These are phyloP conservation scores for Rhinoderma darwinii DNA, from an alignment of 2,113 vertebrate genomes.

Conservation along the genomic window DNA sequence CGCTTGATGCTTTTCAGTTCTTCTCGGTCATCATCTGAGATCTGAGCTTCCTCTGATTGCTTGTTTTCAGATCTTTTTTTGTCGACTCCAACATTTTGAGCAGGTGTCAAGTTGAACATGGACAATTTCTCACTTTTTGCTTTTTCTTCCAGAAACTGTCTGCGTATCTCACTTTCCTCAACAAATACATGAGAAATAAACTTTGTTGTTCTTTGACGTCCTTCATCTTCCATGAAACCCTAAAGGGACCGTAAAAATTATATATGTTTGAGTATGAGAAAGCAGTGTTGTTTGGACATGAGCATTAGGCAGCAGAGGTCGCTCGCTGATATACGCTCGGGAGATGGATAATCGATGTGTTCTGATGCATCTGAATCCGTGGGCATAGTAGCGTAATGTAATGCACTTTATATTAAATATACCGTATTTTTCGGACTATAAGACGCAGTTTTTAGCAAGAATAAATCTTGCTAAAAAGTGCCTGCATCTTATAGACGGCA, in stretches of 20 bases:
- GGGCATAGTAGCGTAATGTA: too few relatives aligned
- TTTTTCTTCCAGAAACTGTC: constrained; percentile 85
- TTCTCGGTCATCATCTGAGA: constrained; percentile 67
- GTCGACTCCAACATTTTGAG: constrained; percentile 62
- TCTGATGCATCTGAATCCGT: too few relatives aligned
- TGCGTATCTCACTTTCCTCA: constrained; percentile 83
- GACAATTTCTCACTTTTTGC: constrained; percentile 83
- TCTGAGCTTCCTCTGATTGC: constrained; percentile 65
- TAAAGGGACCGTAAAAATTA: constrained; percentile 61
- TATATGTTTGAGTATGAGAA: not conserved
- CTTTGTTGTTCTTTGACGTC: constrained; percentile 93
- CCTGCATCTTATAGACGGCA: too few relatives aligned
- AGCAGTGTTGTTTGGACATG: not conserved
- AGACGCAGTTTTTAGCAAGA: too few relatives aligned
- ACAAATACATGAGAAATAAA: constrained; percentile 87
- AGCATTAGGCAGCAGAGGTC: not conserved
- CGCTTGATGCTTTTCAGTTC: constrained; percentile 64
- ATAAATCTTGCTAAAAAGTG: too few relatives aligned
- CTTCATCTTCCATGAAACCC: constrained; percentile 97
- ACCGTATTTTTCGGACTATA: too few relatives aligned
- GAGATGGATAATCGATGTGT: too few relatives aligned
- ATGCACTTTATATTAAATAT: too few relatives aligned
- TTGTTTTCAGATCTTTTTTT: constrained; percentile 58
- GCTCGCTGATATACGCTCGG: too few relatives aligned
- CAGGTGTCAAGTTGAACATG: constrained; percentile 68